Percentiles rank a stretch among this genome's conserved stretches.
phyloP scores from a whole-genome alignment of 2,113 vertebrate species.

The Phaethon lepturus region DNA sequence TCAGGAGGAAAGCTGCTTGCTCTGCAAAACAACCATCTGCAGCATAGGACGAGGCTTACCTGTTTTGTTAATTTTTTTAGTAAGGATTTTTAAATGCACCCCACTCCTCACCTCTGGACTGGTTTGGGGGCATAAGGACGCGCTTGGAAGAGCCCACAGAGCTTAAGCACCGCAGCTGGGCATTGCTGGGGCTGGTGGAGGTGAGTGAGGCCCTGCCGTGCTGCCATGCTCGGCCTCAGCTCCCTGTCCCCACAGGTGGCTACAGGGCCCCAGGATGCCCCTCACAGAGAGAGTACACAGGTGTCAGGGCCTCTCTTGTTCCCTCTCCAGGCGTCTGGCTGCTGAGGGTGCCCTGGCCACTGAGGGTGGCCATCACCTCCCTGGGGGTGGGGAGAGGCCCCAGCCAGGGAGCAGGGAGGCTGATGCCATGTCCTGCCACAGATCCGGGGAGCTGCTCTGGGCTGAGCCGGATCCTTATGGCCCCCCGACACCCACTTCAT shows the following conservation, averaged over 20 bases:
- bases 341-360: too few relatives aligned
- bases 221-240: accelerated
- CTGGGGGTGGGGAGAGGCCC: too few relatives aligned
- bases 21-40: neutral
- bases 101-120: neutral
- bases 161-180: neutral
- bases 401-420: neutral
- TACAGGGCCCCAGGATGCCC: accelerated
- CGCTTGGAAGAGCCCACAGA: neutral
- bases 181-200: too few relatives aligned
- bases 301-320: neutral
- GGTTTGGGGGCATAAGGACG: neutral
- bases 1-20: neutral
- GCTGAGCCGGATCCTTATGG: neutral
- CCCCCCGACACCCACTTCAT: neutral
- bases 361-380: accelerated
- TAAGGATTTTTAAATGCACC: neutral
- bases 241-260: too few relatives aligned
- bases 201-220: neutral
- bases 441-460: neutral
- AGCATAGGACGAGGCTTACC: neutral
- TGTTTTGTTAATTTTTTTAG: neutral
- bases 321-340: neutral
- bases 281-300: too few relatives aligned
- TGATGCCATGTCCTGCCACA: neutral